These are phyloP conservation scores for Cacoxenus indagator DNA, from an alignment of 2,888 invertebrate species.

Conservation along the genomic window DNA sequence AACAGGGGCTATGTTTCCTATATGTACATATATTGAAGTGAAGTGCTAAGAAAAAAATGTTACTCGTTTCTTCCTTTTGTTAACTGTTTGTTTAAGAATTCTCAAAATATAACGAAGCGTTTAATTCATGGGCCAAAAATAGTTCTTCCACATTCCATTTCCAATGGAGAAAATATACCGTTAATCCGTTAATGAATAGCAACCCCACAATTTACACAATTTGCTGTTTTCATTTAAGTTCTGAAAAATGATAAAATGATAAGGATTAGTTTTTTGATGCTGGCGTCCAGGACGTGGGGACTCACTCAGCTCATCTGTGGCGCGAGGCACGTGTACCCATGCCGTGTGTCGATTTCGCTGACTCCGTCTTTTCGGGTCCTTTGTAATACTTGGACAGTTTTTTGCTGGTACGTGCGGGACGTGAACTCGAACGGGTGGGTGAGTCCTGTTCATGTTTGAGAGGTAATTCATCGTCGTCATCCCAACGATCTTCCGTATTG, in stretches of 20 bases:
- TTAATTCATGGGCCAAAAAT: too few species aligned
- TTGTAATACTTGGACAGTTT: slow-evolving; percentile 68
- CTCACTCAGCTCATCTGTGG: slow-evolving; percentile 31
- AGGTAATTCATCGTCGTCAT: slow-evolving; percentile 55
- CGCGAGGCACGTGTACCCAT: slow-evolving; percentile 59
- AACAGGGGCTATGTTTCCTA: too few species aligned
- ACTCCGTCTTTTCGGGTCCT: slow-evolving; percentile 49
- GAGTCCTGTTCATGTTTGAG: slow-evolving; percentile 48
- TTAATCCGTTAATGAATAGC: too few species aligned
- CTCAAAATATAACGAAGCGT: too few species aligned
- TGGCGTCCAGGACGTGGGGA: background rate
- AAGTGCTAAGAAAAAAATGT: too few species aligned
- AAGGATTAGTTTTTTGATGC: background rate
- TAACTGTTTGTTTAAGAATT: too few species aligned
- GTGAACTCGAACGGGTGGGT: slow-evolving; percentile 33
- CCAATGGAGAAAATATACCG: too few species aligned
- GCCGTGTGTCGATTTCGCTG: slow-evolving; percentile 45
- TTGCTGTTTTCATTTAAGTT: too few species aligned
- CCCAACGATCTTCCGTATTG: slow-evolving; percentile 41
- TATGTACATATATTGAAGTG: too few species aligned
- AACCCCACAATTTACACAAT: too few species aligned
- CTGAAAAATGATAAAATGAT: background rate
- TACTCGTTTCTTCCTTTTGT: too few species aligned
- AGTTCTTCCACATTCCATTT: too few species aligned
- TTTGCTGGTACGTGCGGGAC: slow-evolving; percentile 67